Percentiles rank a stretch among this genome's conserved stretches.
phyloP scores from a whole-genome alignment of 2,888 invertebrate genomes.

The Eupithecia subfuscata region DNA sequence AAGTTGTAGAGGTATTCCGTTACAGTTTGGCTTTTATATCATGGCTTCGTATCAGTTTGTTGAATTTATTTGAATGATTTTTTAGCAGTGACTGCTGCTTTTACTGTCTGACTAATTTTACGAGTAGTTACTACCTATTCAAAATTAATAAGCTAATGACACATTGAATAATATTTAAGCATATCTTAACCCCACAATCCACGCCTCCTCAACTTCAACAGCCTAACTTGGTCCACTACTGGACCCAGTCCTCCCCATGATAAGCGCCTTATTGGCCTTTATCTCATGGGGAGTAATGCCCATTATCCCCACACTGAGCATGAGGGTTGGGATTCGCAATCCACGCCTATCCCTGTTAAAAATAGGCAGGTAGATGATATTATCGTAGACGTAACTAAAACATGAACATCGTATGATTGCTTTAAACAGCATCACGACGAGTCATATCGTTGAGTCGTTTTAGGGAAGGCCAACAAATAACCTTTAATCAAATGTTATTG shows the following conservation, averaged over 20 bases:
- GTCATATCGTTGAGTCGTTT: neutral
- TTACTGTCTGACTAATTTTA: neutral
- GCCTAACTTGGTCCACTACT: too few species aligned
- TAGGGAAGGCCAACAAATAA: neutral
- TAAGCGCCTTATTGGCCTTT: too few species aligned
- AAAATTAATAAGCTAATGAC: neutral
- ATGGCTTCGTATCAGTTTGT: neutral
- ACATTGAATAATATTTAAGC: neutral
- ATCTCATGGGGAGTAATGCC: too few species aligned
- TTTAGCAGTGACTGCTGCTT: neutral
- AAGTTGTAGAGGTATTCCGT: conserved; percentile 15
- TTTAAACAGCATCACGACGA: too few species aligned
- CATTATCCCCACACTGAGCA: too few species aligned
- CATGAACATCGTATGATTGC: too few species aligned
- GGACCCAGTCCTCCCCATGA: too few species aligned
- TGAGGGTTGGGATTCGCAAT: neutral
- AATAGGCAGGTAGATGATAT: too few species aligned
- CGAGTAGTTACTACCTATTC: neutral
- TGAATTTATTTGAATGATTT: neutral
- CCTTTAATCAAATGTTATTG: neutral
- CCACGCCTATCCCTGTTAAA: neutral
- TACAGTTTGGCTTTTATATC: conserved; percentile 21
- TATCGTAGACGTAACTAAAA: too few species aligned
- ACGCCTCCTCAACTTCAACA: too few species aligned
- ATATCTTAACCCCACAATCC: neutral